Conservation (phyloP, 64 coral and sea anemone species). For the Pocillopora verrucosa region DNA sequence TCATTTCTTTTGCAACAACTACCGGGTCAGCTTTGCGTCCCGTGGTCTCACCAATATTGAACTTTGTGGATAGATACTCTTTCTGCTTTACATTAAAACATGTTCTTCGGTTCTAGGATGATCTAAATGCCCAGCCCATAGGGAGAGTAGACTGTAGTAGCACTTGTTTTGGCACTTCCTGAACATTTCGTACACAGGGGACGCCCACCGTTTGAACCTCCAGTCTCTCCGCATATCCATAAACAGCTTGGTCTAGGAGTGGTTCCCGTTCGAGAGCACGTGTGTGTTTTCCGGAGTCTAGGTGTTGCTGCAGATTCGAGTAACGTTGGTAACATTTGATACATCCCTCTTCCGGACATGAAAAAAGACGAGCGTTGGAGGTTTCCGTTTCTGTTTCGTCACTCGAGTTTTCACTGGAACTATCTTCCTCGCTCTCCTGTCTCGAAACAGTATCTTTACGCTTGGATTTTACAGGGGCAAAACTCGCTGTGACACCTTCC, state of each 20-base stretch:
- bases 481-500: background rate
- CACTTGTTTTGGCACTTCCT: background rate
- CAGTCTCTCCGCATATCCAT: conserved; percentile 38
- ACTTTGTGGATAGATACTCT: conserved; percentile 25
- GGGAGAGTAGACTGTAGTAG: background rate
- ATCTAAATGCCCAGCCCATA: conserved; percentile 42
- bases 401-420: conserved; percentile 13
- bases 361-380: background rate
- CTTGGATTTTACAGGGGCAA: conserved; percentile 9
- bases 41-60: conserved; percentile 28
- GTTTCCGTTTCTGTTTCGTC: background rate
- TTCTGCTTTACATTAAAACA: conserved; percentile 39
- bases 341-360: conserved; percentile 12
- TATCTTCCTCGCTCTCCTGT: background rate
- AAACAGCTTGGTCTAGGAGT: conserved; percentile 42
- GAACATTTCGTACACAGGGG: background rate
- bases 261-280: conserved; percentile 22
- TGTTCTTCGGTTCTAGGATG: background rate
- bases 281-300: conserved; percentile 32
- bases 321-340: background rate
- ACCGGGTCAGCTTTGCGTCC: conserved; percentile 35
- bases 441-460: background rate
- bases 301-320: conserved; percentile 28
- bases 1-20: conserved; percentile 35
- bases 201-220: conserved; percentile 22